A percentile compares a stretch with the other conserved stretches of the same genome.
phyloP scores from a whole-genome alignment of 2,797 vertebrate genomes.

The Halcyon leucocephala region DNA sequence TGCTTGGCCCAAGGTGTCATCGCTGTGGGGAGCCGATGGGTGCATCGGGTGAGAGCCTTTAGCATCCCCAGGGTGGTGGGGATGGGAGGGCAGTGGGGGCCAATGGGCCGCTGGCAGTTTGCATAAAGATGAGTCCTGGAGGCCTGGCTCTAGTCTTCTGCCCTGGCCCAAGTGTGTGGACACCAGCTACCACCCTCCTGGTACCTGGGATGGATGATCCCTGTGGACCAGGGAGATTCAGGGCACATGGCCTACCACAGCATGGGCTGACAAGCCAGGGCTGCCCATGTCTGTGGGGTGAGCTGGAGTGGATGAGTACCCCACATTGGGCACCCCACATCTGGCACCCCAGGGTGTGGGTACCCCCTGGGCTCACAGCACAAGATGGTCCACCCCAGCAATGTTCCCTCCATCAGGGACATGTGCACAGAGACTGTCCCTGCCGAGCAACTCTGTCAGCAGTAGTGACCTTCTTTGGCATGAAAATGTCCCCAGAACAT shows the following conservation, averaged over 20 bases:
- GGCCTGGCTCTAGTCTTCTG: background rate
- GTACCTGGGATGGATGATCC: fast-evolving
- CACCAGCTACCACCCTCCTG: fast-evolving
- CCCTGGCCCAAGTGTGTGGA: background rate
- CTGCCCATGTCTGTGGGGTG: background rate
- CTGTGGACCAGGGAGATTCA: fast-evolving
- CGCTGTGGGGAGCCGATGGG: fast-evolving
- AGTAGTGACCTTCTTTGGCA: background rate
- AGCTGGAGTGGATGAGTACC: background rate
- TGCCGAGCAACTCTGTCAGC: background rate
- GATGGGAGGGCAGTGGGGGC: background rate
- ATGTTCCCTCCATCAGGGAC: background rate
- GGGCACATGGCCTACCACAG: background rate
- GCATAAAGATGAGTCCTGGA: background rate
- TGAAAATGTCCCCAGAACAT: background rate
- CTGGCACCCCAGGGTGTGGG: too few species aligned
- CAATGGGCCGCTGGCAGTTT: background rate
- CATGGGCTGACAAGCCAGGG: fast-evolving
- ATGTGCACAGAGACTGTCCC: fast-evolving
- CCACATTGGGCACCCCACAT: fast-evolving
- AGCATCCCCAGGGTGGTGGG: fast-evolving
- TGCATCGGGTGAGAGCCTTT: background rate
- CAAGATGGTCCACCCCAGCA: fast-evolving
- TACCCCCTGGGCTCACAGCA: background rate
- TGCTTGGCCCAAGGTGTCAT: background rate